Evolutionary conservation across 2,888 invertebrate genomes (phyloP).

Genomic region (Macrosoma leucophasiata): DNA sequence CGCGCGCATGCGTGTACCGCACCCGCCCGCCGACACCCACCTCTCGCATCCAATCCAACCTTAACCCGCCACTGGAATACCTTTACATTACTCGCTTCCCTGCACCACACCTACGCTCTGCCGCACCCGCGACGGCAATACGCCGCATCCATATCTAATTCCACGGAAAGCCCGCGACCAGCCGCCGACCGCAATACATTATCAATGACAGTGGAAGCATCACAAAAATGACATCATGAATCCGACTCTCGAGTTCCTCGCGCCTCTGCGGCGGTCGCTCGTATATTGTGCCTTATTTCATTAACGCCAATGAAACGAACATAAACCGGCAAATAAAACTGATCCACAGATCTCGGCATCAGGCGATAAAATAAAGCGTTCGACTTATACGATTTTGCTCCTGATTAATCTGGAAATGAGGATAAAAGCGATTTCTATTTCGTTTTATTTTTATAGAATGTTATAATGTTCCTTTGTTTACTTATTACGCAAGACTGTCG

Average conservation of each 20-base stretch:
- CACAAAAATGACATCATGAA: constrained; percentile 42
- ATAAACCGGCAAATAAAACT: no score
- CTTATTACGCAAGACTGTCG: no score
- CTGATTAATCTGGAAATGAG: no score
- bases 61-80: constrained; percentile 20
- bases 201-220: constrained; percentile 37
- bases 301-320: no score
- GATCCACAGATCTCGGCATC: no score
- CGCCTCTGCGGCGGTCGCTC: constrained; percentile 25
- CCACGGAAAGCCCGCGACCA: no score
- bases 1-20: constrained; percentile 54
- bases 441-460: no score
- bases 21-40: constrained; percentile 45
- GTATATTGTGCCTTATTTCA: no score
- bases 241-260: constrained; percentile 25
- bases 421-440: no score
- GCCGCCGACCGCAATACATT: constrained; percentile 27
- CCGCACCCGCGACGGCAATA: constrained; percentile 24
- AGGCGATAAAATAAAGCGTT: no score
- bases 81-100: constrained; percentile 32
- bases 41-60: constrained; percentile 21
- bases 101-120: constrained; percentile 22
- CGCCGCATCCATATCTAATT: constrained; percentile 31
- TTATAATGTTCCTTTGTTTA: no score
- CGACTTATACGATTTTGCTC: no score